Evolutionary conservation across 2,888 invertebrate species (phyloP), one percentile per base, ranked within the genome.

Genomic region (Drosophila formosana): DNA sequence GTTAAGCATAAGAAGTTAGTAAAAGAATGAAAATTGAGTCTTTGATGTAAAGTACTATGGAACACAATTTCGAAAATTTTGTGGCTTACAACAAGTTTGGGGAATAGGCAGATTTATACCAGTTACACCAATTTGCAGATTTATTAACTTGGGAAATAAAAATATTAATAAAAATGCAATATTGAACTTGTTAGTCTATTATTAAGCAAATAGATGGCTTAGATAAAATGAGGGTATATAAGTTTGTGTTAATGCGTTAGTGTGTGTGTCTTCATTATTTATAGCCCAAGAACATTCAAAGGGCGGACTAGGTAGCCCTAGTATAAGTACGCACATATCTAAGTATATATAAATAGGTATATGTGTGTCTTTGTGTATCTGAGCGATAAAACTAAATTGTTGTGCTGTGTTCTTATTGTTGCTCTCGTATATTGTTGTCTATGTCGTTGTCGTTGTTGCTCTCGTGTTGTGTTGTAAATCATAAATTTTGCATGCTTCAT

Each of bases 401-500:
- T 71, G 41, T 65, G 34, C 34, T 57, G 60, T 60, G 56, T 57
- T 52, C 32, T 50, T 71, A 34, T 60, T 73, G 32, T 70, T 64
- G 75, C 62, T 57, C 45, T 47, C 56, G 30, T 77, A 25, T 63
- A 11, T 53, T 72, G 45, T 25, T 57, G 32, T 50, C 62, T 41
- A 52, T 65, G 32, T 66, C 53, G 50, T 56, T 65, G 32, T 68
- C 51, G 60, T 51, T 72, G 69, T 52, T 66, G 67, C 66, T 71
- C 76, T 85, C 72, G 75, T 80, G 67, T 63, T 66, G 80, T 86
- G 69, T 75, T 83, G 87, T 87, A 83, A 72, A 87, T 87, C 78
- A 87, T 83, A 89, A 80, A 83, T 83, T 89, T 73, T 83, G 83
- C 83, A 83, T 83, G 83, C 89, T 78, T 62, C 69, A 72, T 75